Evolutionary conservation across 64 coral and sea anemone species (phyloP), one percentile per base, ranked within the genome.

Genomic region (Actinia equina): DNA sequence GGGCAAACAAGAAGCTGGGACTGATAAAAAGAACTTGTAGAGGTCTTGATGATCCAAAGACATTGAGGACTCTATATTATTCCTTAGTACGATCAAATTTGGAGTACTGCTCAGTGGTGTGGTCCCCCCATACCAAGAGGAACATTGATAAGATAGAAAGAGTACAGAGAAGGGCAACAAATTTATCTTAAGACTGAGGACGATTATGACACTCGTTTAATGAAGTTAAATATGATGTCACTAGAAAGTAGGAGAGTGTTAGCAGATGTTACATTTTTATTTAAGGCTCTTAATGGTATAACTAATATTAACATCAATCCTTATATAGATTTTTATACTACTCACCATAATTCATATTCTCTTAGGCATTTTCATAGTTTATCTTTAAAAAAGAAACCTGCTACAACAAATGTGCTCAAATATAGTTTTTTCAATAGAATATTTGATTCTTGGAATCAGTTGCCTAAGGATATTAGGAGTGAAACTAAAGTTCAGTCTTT

Each of bases 131-230:
- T n/a, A n/a, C n/a, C n/a, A n/a, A n/a, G n/a, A n/a, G n/a, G n/a
- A n/a, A n/a, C n/a, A n/a, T n/a, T n/a, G n/a, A n/a, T n/a, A n/a
- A n/a, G n/a, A n/a, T n/a, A n/a, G n/a, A n/a, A n/a, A n/a, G n/a
- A n/a, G n/a, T n/a, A n/a, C n/a, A n/a, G n/a, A n/a, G n/a, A n/a
- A n/a, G 89, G 10, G 89, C 89, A 42, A 58, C 83, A 22, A 91
- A 79, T 86, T 91, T 30, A 91, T 91, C 2, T 67, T 91, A 41
- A 91, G 25, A 59, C 89, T 22, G 82, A 90, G 51, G 69, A 53
- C 19, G 51, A 62, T 10, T 90, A 79, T 60, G 64, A 71, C 55
- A 71, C 71, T 84, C 62, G 82, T 17, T 5, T 67, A 77, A 58
- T 17, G 45, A 76, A 85, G 25, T 43, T 90, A 15, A 85, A 79